Evolutionary conservation across 1,140 invertebrate genomes (phyloP), one percentile per base, ranked within the genome.

Genomic region (Eumeta japonica): DNA sequence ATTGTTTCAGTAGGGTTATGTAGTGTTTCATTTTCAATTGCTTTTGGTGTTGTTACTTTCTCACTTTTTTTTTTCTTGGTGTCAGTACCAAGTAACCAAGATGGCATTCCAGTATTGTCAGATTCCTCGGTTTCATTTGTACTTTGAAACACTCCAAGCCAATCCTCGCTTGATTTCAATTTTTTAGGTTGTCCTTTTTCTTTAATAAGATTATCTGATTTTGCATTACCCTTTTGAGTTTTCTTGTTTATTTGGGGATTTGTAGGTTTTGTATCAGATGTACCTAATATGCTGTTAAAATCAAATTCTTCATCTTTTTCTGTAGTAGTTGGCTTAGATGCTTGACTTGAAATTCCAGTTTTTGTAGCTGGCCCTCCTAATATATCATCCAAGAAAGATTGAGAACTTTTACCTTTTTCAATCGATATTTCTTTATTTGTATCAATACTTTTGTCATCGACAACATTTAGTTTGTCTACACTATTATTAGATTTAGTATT

Each of bases 91-190:
- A 49, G 51, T 34, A 74, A 50, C 70, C 70, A 74, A 3, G 65
- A 50, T 2, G 70, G 67, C 52, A 71, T 66, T 5, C 48, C 45
- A 37, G 58, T 59, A 30, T 62, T 54, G 16, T 33, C 29, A 35
- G 55, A 45, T 11, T 52, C 51, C n/a, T 45, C 33, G 4, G 48
- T 41, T 2, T 54, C 46, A 11, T 62, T 50, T 35, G 61, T 58
- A 19, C 57, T 55, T 45, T 75, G 52, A 51, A 68, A 66, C 31
- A 74, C 54, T 14, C 74, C 72, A 2, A 76, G 55, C 71, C 72
- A 77, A 46, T 75, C 71, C 16, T 62, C 64, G 41, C 37, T 57
- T 3, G 58, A 42, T 39, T 64, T 66, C 27, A 29, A 35, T 51
- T 68, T 70, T 33, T 56, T 60, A 37, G 29, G 4, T 18, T 37